Evolutionary conservation across 2,888 invertebrate species (phyloP).

Genomic region (Lycocerus yunnanus): DNA sequence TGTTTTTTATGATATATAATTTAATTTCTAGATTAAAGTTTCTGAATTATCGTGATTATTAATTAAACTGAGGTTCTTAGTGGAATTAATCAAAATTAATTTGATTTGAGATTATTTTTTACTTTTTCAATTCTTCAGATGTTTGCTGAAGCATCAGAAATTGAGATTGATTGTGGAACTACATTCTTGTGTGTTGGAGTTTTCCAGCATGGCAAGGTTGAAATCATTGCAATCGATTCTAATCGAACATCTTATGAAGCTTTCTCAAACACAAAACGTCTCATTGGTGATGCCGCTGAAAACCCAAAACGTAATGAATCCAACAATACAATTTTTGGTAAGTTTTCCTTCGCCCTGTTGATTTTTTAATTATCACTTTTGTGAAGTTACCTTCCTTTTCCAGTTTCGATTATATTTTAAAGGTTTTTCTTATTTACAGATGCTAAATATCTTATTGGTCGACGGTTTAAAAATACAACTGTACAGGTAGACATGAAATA

Average conservation of each 20-base stretch:
- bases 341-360: slow-evolving; percentile 49
- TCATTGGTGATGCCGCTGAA: slow-evolving; percentile 84
- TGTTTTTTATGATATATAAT: too few species aligned
- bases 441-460: slow-evolving; percentile 92
- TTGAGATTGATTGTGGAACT: slow-evolving; percentile 96
- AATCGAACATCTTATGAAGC: slow-evolving; percentile 86
- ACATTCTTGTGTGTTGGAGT: slow-evolving; percentile 95
- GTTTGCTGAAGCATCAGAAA: slow-evolving; percentile 78
- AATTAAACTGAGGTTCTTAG: slow-evolving; percentile 13
- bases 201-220: slow-evolving; percentile 89
- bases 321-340: slow-evolving; percentile 84
- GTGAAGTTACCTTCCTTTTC: too few species aligned
- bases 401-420: too few species aligned
- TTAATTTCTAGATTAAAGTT: slow-evolving; percentile 10
- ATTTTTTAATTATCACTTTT: background rate
- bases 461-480: slow-evolving; percentile 85
- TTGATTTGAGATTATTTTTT: too few species aligned
- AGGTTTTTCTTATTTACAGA: slow-evolving; percentile 64
- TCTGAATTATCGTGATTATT: background rate
- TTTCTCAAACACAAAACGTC: slow-evolving; percentile 82
- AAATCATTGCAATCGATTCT: slow-evolving; percentile 89
- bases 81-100: too few species aligned
- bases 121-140: slow-evolving; percentile 57
- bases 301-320: slow-evolving; percentile 88
- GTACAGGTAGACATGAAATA: slow-evolving; percentile 94